Percentiles rank a stretch among this genome's conserved stretches.
These are phyloP conservation scores for Agrilus biguttatus DNA, from an alignment of 2,888 invertebrate genomes.

Conservation along the genomic window DNA sequence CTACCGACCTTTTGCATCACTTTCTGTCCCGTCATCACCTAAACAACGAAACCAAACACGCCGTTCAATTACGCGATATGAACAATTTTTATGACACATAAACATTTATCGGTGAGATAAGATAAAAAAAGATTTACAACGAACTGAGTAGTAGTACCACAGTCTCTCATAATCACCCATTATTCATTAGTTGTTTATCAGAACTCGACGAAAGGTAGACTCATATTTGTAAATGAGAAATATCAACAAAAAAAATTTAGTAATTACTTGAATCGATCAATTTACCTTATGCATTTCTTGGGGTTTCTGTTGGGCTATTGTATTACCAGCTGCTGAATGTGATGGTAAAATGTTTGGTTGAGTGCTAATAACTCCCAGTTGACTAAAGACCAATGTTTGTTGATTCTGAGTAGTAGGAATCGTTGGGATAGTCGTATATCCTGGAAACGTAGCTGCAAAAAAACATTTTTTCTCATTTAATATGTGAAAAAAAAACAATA, in stretches of 20 bases:
- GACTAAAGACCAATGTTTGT: slow-evolving; percentile 65
- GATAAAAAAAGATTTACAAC: background rate
- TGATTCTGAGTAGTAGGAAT: slow-evolving; percentile 60
- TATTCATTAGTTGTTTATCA: no score
- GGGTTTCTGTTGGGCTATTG: slow-evolving; percentile 38
- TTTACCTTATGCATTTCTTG: slow-evolving; percentile 53
- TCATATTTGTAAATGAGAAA: slow-evolving; percentile 4
- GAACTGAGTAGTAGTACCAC: background rate
- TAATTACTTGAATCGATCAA: no score
- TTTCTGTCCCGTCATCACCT: slow-evolving; percentile 35
- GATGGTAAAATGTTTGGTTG: slow-evolving; percentile 52
- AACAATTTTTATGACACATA: background rate
- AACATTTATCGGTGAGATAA: background rate
- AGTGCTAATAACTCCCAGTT: slow-evolving; percentile 53
- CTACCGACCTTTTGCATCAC: slow-evolving; percentile 39
- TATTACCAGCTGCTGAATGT: slow-evolving; percentile 37
- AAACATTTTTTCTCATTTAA: slow-evolving; percentile 1
- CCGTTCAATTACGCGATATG: slow-evolving; percentile 7
- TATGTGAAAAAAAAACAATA: no score
- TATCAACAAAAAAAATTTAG: no score
- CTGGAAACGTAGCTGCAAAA: slow-evolving; percentile 46
- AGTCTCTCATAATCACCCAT: no score
- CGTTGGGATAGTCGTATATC: slow-evolving; percentile 65
- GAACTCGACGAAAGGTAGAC: no score
- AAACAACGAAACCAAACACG: slow-evolving; percentile 20